Evolutionary conservation across 2,888 invertebrate genomes (phyloP), one percentile per base, ranked within the genome.

Genomic region (Prenolepis imparis): DNA sequence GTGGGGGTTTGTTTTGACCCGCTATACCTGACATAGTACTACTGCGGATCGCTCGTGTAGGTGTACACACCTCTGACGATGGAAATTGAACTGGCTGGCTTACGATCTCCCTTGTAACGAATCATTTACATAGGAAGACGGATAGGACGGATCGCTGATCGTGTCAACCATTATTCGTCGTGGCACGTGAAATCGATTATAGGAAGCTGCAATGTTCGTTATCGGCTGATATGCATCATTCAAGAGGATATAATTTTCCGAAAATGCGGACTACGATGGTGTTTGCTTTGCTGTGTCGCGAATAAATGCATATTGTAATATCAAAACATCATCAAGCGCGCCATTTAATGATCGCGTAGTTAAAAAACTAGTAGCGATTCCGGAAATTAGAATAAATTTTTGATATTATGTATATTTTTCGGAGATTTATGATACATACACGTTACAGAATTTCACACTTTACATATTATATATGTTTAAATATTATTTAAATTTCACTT

Each of bases 131-230:
- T n/a, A n/a, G n/a, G n/a, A n/a, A n/a, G n/a, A n/a, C n/a, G n/a
- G n/a, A n/a, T n/a, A n/a, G n/a, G n/a, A n/a, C n/a, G 90, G 88
- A 89, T 89, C 89, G 67, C 66, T 80, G 85, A 85, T 84, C 85
- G 78, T 85, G 86, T 87, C 83, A 88, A 87, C 84, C 84, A 84
- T 89, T 88, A 89, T 85, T 84, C 89, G 88, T 86, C 82, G 83
- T 21, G 64, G 83, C 72, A 75, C 80, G 75, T 67, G 73, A 72
- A 87, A 86, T 88, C 88, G 85, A 88, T 88, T 88, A 88, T 84
- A 85, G 87, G 82, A 84, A 84, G 75, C 75, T n/a, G 72, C 59
- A 44, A 59, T 70, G 78, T 78, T 78, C 72, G 78, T 78, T 78
- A 78, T 78, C 78, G 78, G 41, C 57, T 70, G 70, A 70, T 78